These are phyloP conservation scores for Lepisosteus oculatus DNA, from an alignment of 2,113 vertebrate genomes.

Conservation along the genomic window DNA sequence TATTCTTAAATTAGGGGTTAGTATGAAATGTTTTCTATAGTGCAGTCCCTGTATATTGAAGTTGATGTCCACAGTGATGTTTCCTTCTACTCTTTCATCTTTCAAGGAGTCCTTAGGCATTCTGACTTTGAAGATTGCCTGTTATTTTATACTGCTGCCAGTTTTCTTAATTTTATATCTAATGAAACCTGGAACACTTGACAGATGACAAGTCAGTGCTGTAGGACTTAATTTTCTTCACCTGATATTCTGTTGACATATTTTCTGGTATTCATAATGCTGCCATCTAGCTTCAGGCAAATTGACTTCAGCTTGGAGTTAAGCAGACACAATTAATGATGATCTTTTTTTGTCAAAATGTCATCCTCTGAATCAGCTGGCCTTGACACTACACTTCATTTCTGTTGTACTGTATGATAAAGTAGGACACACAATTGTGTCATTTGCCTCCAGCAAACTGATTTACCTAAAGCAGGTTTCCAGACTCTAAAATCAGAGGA, in stretches of 20 bases:
- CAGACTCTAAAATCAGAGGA: no score
- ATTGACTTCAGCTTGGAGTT: background rate
- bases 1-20: background rate
- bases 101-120: background rate
- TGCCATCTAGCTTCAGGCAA: background rate
- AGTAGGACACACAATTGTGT: no score
- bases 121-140: background rate
- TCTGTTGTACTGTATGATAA: no score
- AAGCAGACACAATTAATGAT: background rate
- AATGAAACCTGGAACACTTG: background rate
- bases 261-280: background rate
- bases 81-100: background rate
- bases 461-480: no score
- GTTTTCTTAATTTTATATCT: background rate
- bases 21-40: background rate
- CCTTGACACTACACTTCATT: no score
- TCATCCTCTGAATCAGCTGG: no score
- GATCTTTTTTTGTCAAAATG: background rate
- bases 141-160: background rate
- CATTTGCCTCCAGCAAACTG: no score
- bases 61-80: background rate
- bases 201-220: background rate
- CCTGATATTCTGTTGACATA: background rate
- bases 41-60: background rate
- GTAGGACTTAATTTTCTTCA: conserved; percentile 1